These are phyloP conservation scores for Penaeus japonicus DNA, from an alignment of 1,140 invertebrate genomes.

Conservation along the genomic window DNA sequence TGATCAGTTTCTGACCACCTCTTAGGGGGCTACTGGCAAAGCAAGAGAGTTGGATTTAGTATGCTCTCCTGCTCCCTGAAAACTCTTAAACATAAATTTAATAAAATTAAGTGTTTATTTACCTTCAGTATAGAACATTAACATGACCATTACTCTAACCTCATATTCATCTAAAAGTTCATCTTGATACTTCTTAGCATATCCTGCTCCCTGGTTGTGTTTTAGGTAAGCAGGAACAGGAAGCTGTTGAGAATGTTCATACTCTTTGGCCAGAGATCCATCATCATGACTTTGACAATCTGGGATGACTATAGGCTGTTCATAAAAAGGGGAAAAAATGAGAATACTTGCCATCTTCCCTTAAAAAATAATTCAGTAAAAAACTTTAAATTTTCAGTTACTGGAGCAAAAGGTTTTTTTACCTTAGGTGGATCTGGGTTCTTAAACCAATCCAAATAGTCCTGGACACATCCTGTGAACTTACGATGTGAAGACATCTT, in stretches of 20 bases:
- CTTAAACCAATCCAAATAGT: conserved; percentile 10
- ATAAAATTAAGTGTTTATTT: background rate
- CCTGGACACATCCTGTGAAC: background rate
- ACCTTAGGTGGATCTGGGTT: background rate
- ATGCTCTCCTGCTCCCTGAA: background rate
- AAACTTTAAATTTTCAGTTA: too few relatives aligned
- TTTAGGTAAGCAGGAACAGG: background rate
- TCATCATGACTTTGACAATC: background rate
- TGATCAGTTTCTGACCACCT: too few relatives aligned
- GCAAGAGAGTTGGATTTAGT: too few relatives aligned
- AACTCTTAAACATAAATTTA: background rate
- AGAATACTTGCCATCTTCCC: too few relatives aligned
- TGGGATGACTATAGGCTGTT: conserved; percentile 19
- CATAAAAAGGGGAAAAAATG: background rate
- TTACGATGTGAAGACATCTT: background rate
- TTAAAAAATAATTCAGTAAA: too few relatives aligned
- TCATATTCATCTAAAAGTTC: conserved; percentile 1
- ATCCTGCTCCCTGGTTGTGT: background rate
- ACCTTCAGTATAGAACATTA: background rate
- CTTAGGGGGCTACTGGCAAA: too few relatives aligned
- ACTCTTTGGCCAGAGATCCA: background rate
- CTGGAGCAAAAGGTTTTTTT: background rate
- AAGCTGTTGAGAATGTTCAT: background rate
- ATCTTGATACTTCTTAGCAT: conserved; percentile 24
- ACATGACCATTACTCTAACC: background rate